Conservation (phyloP, 2,113 vertebrate genomes). For the Gallinago paraguaiae region DNA sequence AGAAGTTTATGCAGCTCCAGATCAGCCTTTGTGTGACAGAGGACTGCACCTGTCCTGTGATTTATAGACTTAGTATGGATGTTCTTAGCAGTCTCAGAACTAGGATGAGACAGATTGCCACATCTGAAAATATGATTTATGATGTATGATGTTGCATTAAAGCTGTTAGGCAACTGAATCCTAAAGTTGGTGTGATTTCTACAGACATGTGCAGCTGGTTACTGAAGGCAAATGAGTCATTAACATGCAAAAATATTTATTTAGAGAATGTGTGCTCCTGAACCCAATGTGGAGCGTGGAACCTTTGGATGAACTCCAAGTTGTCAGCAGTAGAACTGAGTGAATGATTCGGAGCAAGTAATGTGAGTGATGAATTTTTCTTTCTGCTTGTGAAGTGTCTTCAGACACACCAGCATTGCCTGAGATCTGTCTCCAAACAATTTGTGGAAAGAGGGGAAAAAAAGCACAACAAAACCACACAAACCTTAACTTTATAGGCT, state of each 20-base stretch:
- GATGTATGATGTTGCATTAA: conserved; percentile 16
- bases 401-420: not conserved
- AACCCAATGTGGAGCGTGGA: not conserved
- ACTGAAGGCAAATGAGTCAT: conserved; percentile 13
- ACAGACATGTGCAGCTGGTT: not conserved
- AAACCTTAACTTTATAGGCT: not conserved
- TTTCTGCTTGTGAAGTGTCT: not conserved
- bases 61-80: not conserved
- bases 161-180: not conserved
- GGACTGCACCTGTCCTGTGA: not conserved
- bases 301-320: conserved; percentile 19
- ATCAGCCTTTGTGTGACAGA: not conserved
- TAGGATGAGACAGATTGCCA: not conserved
- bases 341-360: not conserved
- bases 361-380: conserved; percentile 2
- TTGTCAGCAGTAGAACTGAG: not conserved
- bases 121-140: conserved; percentile 32
- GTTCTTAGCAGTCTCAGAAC: not conserved
- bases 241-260: conserved; percentile 35
- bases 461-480: not conserved
- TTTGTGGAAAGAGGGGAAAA: not conserved
- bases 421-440: not conserved
- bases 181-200: conserved; percentile 1
- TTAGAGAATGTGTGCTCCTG: not conserved
- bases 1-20: not conserved